Evolutionary conservation across 1,140 invertebrate species (phyloP), one percentile per base, ranked within the genome.

Genomic region (Rhynchophorus ferrugineus): DNA sequence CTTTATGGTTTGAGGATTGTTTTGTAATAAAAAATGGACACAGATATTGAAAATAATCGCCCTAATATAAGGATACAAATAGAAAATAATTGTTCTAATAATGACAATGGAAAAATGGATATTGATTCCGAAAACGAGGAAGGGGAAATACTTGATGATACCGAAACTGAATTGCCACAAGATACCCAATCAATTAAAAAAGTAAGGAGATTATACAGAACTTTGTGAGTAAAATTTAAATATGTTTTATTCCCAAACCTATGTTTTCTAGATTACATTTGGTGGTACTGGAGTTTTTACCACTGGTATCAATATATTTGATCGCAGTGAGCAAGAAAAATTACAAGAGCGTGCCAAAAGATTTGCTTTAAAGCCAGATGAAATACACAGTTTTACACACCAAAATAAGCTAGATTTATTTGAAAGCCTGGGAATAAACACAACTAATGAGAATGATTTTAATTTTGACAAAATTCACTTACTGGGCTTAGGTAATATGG

Each of bases 381-480:
- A 78, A 52, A 68, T 67, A 36, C 75, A 73, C 56, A 68, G 69
- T 54, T 70, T 75, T 17, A 69, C 70, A n/a, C 72, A 76, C 18
- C 68, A 77, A 47, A 73, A 83, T 69, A 72, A 84, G 29, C 72
- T 80, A 65, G 72, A 78, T 41, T 67, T 87, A 1, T 83, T 85
- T 61, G 63, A 72, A 49, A 83, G 82, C 68, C 79, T 78, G 75
- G 83, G 75, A 13, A 80, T 81, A 59, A 73, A 67, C 59, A 69
- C 73, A 61, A 73, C 77, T 24, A 78, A 78, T 69, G 76, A 84
- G 60, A 76, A 78, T 69, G 73, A 79, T 68, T 66, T 81, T 62
- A 73, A 86, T 56, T 73, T 85, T 57, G 83, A 88, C 71, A 76
- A 82, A 14, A 67, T 91, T 35, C 84, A 89, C 67, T 75, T 91